Conservation (phyloP, 1,140 invertebrate species). For the Bombus difficillimus region DNA sequence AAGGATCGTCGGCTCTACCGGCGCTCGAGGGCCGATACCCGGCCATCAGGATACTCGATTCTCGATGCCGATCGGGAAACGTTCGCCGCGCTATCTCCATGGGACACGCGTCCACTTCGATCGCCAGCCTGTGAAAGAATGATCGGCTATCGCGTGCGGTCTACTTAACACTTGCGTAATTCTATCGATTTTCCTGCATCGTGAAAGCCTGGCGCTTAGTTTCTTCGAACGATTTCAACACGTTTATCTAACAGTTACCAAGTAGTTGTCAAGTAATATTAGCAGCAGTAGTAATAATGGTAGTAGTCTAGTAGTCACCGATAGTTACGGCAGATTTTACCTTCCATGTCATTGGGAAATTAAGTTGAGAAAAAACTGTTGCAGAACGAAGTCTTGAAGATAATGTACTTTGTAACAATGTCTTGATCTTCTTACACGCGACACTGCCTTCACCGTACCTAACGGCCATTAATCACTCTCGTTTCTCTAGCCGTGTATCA, state of each 20-base stretch:
- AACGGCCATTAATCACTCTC: conserved; percentile 14
- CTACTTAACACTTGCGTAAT: conserved; percentile 4
- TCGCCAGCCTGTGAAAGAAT: background rate
- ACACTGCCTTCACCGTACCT: background rate
- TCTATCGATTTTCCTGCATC: conserved; percentile 6
- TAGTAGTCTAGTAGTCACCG: too few relatives aligned
- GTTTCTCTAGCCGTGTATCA: background rate
- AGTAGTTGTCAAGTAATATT: too few relatives aligned
- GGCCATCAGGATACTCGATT: conserved; percentile 50
- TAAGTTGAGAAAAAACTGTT: background rate
- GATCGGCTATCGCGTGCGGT: background rate
- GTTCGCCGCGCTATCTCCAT: conserved; percentile 21
- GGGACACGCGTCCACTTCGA: conserved; percentile 7
- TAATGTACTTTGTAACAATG: background rate
- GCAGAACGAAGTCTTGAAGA: background rate
- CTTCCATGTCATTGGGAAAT: background rate
- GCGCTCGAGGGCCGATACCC: conserved; percentile 50
- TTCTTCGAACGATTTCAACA: background rate
- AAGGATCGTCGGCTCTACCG: conserved; percentile 62
- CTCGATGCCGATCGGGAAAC: conserved; percentile 41
- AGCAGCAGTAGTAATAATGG: too few relatives aligned
- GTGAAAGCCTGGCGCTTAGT: background rate
- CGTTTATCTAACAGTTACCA: background rate
- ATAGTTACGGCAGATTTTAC: too few relatives aligned
- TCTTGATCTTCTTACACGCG: background rate